Conservation (phyloP, 2,888 invertebrate genomes). For the Gymnocheta viridis region DNA sequence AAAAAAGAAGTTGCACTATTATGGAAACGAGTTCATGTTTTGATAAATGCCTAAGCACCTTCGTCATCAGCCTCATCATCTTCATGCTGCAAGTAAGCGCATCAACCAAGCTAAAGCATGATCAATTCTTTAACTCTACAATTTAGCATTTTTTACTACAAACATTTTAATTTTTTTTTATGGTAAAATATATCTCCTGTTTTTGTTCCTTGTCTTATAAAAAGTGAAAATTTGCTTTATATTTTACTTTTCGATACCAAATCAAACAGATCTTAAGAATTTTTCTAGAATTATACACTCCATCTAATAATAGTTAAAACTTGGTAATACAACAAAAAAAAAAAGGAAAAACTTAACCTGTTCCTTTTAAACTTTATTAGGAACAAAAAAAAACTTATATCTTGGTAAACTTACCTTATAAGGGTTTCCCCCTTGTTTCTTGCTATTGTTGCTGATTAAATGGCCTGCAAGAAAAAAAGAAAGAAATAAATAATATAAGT, state of each 20-base stretch:
- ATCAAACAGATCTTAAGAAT: constrained; percentile 47
- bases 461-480: constrained; percentile 60
- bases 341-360: constrained; percentile 40
- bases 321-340: background rate
- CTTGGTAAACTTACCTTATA: constrained; percentile 61
- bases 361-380: constrained; percentile 15
- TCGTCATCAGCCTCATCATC: constrained; percentile 56
- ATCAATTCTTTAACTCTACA: constrained; percentile 47
- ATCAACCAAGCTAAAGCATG: constrained; percentile 20
- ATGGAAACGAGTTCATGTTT: constrained; percentile 70
- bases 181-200: background rate
- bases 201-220: constrained; percentile 24
- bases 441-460: constrained; percentile 17
- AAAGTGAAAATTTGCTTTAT: constrained; percentile 69
- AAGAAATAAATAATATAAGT: constrained; percentile 56
- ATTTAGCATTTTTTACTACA: constrained; percentile 45
- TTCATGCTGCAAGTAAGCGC: constrained; percentile 19
- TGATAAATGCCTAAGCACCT: constrained; percentile 68
- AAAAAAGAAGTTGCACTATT: constrained; percentile 63
- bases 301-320: constrained; percentile 60
- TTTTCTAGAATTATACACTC: constrained; percentile 66
- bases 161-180: background rate
- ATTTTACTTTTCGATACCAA: constrained; percentile 26
- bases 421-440: constrained; percentile 24
- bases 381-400: background rate